A percentile compares a stretch with the other conserved stretches of the same genome.
phyloP scores from a whole-genome alignment of 2,797 vertebrate genomes.

The Echiichthys vipera region DNA sequence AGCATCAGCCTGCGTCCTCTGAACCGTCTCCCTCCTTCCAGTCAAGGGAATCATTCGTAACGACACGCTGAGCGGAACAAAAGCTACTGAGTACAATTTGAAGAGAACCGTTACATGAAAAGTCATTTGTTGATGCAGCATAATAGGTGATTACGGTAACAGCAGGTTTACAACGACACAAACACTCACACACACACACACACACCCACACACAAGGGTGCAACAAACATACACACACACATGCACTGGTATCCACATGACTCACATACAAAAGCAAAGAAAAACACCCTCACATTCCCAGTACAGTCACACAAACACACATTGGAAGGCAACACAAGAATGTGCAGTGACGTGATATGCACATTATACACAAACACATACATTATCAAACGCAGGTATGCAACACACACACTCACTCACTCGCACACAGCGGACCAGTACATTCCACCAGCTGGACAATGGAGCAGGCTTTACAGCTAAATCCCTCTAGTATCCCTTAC shows the following conservation, averaged over 20 bases:
- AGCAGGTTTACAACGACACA: slow-evolving; percentile 29
- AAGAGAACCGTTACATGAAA: slow-evolving; percentile 12
- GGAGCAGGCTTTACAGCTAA: slow-evolving; percentile 78
- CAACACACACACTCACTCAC: slow-evolving; percentile 42
- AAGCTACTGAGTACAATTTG: neutral
- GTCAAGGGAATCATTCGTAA: neutral
- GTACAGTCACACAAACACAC: slow-evolving; percentile 25
- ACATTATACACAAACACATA: slow-evolving; percentile 32
- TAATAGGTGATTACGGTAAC: slow-evolving; percentile 39
- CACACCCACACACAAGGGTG: neutral
- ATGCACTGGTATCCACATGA: neutral
- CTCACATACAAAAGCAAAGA: slow-evolving; percentile 22
- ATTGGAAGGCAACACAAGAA: slow-evolving; percentile 38
- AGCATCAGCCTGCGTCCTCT: neutral
- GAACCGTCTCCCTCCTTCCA: neutral
- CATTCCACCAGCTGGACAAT: slow-evolving; percentile 82
- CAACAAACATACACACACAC: slow-evolving; percentile 14
- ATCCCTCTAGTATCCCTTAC: slow-evolving; percentile 78
- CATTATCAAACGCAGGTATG: slow-evolving; percentile 63
- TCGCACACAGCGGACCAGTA: slow-evolving; percentile 59
- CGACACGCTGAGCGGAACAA: neutral
- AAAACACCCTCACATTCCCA: slow-evolving; percentile 19
- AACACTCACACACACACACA: neutral
- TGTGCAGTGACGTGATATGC: slow-evolving; percentile 46
- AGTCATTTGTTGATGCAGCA: slow-evolving; percentile 43